phyloP scores from a whole-genome alignment of 2,888 invertebrate genomes.

The Apamea crenata region DNA sequence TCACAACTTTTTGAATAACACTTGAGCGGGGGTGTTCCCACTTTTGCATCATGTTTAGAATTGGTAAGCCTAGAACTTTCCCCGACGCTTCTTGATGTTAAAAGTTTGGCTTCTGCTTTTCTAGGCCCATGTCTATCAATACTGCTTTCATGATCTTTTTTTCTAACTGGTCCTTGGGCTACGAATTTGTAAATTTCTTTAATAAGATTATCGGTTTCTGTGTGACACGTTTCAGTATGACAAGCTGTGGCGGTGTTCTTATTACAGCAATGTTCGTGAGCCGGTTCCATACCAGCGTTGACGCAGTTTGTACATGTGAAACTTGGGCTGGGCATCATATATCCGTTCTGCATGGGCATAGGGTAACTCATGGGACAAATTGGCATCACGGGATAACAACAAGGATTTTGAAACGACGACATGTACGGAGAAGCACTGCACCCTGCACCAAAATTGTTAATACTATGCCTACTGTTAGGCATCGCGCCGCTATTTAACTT shows the following conservation, averaged over 20 bases:
- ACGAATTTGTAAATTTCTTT: conserved; percentile 86
- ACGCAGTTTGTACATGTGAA: conserved; percentile 78
- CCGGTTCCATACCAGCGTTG: conserved; percentile 71
- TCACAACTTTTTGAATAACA: conserved; percentile 86
- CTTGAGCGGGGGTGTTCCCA: conserved; percentile 79
- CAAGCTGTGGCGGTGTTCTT: conserved; percentile 58
- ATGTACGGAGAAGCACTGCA: conserved; percentile 66
- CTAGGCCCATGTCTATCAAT: conserved; percentile 41
- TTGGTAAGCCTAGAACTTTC: conserved; percentile 74
- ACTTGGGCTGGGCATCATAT: conserved; percentile 77
- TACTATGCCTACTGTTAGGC: conserved; percentile 72
- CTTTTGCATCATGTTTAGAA: conserved; percentile 79
- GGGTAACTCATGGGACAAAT: conserved; percentile 81
- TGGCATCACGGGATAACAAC: conserved; percentile 83
- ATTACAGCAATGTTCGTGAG: conserved; percentile 64
- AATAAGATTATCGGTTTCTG: conserved; percentile 83
- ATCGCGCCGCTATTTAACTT: conserved; percentile 63
- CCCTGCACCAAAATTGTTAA: conserved; percentile 66
- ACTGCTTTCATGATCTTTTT: conserved; percentile 57
- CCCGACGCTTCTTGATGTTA: conserved; percentile 77
- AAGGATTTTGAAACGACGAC: conserved; percentile 77
- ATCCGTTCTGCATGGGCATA: conserved; percentile 76
- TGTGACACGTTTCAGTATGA: conserved; percentile 55
- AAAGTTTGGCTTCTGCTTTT: conserved; percentile 46
- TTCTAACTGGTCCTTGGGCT: conserved; percentile 75